Percentiles rank a stretch among this genome's conserved stretches.
Evolutionary conservation across 2,113 vertebrate genomes (phyloP).

Genomic region (Pipra filicauda): DNA sequence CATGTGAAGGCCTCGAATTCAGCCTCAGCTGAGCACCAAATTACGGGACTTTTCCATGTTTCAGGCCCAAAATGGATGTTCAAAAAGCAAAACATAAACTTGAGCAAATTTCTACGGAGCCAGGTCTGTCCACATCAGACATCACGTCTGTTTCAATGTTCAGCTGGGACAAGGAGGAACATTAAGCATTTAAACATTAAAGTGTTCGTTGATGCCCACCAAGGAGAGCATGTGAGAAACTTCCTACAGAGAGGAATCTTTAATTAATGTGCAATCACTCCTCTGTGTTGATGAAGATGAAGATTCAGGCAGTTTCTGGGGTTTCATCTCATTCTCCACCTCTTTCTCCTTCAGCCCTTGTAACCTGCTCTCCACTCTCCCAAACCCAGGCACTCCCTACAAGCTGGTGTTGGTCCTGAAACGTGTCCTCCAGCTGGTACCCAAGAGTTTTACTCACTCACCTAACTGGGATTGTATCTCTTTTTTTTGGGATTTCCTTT

Average conservation of each 20-base stretch:
- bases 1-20: neutral
- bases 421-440: rapidly evolving
- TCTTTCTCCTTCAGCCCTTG: neutral
- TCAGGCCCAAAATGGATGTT: neutral
- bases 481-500: no score
- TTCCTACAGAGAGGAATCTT: neutral
- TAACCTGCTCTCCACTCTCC: neutral
- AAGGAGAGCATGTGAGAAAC: neutral
- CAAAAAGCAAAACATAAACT: neutral
- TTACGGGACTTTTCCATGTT: neutral
- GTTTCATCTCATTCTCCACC: neutral
- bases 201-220: neutral
- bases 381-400: neutral
- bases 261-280: neutral
- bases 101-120: neutral
- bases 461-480: rapidly evolving
- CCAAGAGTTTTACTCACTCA: neutral
- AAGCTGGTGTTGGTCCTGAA: neutral
- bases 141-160: neutral
- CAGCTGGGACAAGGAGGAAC: neutral
- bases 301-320: neutral
- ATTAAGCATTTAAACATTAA: neutral
- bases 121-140: neutral
- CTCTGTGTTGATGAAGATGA: neutral
- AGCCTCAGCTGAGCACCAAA: neutral